These are phyloP conservation scores for Aegypius monachus DNA, from an alignment of 2,113 vertebrate species.

Conservation along the genomic window DNA sequence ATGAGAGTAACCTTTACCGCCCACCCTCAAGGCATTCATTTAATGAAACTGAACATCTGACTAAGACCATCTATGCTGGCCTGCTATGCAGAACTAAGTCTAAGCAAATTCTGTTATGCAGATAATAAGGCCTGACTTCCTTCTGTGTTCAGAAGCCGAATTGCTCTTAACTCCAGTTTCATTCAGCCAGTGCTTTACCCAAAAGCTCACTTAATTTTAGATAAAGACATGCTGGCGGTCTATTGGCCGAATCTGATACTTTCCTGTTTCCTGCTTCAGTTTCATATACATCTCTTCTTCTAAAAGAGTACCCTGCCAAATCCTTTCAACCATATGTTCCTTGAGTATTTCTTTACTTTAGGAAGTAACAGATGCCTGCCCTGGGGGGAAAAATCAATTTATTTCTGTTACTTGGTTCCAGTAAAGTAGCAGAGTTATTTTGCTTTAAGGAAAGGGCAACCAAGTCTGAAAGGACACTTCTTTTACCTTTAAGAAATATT, in stretches of 20 bases:
- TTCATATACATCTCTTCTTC: not conserved
- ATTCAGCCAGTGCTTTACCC: not conserved
- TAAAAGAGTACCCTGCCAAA: not conserved
- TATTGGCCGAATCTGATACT: not conserved
- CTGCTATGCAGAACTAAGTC: not conserved
- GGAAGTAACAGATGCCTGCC: slow-evolving; percentile 37
- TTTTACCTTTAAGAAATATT: slow-evolving; percentile 53
- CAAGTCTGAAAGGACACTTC: slow-evolving; percentile 20
- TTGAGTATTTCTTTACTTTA: slow-evolving; percentile 45
- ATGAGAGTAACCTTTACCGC: not conserved
- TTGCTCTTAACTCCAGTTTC: not conserved
- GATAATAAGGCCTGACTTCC: not conserved
- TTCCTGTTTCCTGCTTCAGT: not conserved
- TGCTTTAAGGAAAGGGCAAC: slow-evolving; percentile 34
- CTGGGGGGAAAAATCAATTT: slow-evolving; percentile 7
- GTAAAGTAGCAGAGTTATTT: slow-evolving; percentile 28
- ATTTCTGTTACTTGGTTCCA: slow-evolving; percentile 47
- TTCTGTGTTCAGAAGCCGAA: not conserved
- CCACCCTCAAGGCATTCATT: not conserved
- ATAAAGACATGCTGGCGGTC: not conserved
- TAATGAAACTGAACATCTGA: not conserved
- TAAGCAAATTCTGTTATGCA: not conserved
- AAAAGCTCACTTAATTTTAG: slow-evolving; percentile 1
- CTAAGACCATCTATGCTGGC: not conserved
- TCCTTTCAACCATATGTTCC: slow-evolving; percentile 35